Evolutionary conservation across 1,140 invertebrate genomes (phyloP).

Genomic region (Teleopsis dalmanni): DNA sequence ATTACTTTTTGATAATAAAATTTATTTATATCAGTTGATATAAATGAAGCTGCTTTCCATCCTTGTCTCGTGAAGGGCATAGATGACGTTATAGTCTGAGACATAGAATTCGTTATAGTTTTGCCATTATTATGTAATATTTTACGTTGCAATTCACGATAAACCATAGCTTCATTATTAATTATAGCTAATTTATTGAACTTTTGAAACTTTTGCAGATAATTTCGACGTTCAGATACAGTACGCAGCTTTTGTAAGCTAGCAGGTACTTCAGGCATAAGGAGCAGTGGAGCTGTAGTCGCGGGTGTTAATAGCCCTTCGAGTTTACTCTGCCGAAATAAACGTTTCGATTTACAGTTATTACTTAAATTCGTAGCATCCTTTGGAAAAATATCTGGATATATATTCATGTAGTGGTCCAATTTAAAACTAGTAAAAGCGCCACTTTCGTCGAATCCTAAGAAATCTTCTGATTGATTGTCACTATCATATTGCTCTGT

Average conservation of each 20-base stretch:
- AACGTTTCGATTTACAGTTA: neutral
- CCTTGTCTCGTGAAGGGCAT: conserved; percentile 38
- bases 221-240: conserved; percentile 32
- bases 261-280: conserved; percentile 34
- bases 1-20: conserved; percentile 35
- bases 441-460: conserved; percentile 35
- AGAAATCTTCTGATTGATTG: conserved; percentile 35
- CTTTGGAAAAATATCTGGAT: conserved; percentile 28
- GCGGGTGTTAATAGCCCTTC: conserved; percentile 31
- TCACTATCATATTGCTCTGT: too few relatives aligned
- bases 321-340: conserved; percentile 13
- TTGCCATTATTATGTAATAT: conserved; percentile 29
- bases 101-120: conserved; percentile 21
- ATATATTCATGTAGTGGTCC: conserved; percentile 33
- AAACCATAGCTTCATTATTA: conserved; percentile 40
- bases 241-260: conserved; percentile 32
- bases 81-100: conserved; percentile 19
- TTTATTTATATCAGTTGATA: conserved; percentile 28
- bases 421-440: conserved; percentile 38
- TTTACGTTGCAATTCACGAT: conserved; percentile 34
- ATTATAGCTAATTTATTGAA: conserved; percentile 37
- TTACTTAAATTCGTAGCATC: too few relatives aligned
- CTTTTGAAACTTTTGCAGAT: conserved; percentile 29
- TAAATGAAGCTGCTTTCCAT: conserved; percentile 39
- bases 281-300: conserved; percentile 30